Evolutionary conservation across 64 coral and sea anemone genomes (phyloP).

Genomic region (Orbicella faveolata): DNA sequence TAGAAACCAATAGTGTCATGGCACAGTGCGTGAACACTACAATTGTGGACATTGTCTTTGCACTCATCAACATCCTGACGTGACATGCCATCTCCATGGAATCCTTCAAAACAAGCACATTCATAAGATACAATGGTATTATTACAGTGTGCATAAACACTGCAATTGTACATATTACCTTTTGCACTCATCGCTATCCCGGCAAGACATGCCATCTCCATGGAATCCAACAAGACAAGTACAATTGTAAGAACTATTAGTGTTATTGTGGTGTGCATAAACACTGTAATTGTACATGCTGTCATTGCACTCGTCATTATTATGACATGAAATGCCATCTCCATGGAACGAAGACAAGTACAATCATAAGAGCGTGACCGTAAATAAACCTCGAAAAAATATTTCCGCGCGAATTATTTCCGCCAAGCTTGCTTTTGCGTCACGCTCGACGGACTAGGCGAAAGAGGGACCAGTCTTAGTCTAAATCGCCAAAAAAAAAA

Average conservation of each 20-base stretch:
- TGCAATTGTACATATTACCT: not conserved
- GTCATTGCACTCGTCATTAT: not conserved
- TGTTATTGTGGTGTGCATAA: not conserved
- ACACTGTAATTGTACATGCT: not conserved
- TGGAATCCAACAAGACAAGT: not conserved
- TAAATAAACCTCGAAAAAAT: not conserved
- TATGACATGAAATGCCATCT: not conserved
- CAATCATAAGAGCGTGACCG: not conserved
- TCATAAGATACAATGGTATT: not conserved
- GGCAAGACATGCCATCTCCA: not conserved
- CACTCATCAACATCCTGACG: no score
- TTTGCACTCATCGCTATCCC: conserved; percentile 10
- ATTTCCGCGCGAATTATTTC: no score
- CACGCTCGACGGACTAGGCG: not conserved
- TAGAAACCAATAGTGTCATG: not conserved
- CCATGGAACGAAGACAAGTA: conserved; percentile 2
- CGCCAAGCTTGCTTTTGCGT: not conserved
- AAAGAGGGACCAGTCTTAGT: no score
- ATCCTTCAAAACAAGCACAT: not conserved
- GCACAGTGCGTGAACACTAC: not conserved
- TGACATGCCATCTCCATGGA: not conserved
- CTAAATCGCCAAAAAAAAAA: no score
- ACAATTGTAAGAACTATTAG: not conserved
- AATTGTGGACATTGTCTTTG: not conserved
- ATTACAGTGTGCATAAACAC: not conserved